These are phyloP conservation scores for Sorex maritimensis DNA, from an alignment of 2,797 vertebrate species.

Conservation along the genomic window DNA sequence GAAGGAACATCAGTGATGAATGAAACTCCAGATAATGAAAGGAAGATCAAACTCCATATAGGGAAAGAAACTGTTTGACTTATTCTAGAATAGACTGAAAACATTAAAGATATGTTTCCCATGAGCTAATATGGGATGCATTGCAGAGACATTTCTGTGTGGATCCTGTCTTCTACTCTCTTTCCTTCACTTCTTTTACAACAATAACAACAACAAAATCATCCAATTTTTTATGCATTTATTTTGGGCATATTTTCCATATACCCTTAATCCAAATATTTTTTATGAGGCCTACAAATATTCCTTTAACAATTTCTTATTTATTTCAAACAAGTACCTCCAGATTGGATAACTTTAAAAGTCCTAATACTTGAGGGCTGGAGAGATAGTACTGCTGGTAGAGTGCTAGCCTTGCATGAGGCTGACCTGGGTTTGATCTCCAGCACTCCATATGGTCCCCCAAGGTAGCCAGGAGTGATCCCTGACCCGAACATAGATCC, in stretches of 20 bases:
- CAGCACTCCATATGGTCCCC: too few species aligned
- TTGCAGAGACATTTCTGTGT: not conserved
- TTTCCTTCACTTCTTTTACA: not conserved
- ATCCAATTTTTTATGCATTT: not conserved
- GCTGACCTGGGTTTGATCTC: too few species aligned
- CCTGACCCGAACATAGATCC: too few species aligned
- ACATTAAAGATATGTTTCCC: not conserved
- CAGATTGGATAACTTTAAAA: not conserved
- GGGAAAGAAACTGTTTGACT: too few species aligned
- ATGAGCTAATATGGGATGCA: not conserved
- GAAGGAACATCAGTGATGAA: slow-evolving; percentile 16
- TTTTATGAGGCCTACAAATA: not conserved
- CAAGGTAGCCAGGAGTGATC: too few species aligned
- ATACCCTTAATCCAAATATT: not conserved
- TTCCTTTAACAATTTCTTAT: slow-evolving; percentile 11
- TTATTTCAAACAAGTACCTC: slow-evolving; percentile 10
- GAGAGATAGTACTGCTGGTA: too few species aligned
- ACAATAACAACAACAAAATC: not conserved
- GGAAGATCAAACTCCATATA: not conserved
- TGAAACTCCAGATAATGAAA: not conserved
- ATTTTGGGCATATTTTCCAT: slow-evolving; percentile 8
- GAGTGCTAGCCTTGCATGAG: too few species aligned
- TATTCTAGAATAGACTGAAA: too few species aligned
- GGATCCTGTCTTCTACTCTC: not conserved
- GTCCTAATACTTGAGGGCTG: too few species aligned